Conservation (phyloP, 2,797 vertebrate species). For the Ambastaia sidthimunki region DNA sequence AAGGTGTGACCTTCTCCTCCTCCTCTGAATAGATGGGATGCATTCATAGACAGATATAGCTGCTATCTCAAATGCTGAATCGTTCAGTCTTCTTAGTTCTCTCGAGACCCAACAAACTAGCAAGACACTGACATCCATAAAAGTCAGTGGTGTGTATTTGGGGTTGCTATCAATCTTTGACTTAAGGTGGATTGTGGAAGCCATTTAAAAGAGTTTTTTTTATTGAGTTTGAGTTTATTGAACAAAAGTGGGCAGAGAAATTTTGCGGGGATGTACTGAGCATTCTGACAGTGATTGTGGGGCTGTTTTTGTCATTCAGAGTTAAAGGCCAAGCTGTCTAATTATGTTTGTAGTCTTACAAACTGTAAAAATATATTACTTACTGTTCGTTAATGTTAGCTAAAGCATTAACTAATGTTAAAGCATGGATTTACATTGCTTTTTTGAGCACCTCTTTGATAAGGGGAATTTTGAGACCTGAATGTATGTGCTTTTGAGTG, state of each 20-base stretch:
- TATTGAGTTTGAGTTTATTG: neutral
- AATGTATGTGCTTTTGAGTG: neutral
- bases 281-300: neutral
- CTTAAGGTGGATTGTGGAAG: neutral
- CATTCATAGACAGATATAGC: constrained; percentile 47
- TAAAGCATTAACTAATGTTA: no score
- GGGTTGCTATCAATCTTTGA: neutral
- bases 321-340: no score
- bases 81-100: constrained; percentile 47
- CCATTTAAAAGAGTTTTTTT: neutral
- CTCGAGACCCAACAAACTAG: neutral
- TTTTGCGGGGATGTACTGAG: neutral
- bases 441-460: neutral
- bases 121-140: neutral
- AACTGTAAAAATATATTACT: no score
- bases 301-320: neutral
- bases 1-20: constrained; percentile 50
- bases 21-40: constrained; percentile 42
- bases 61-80: constrained; percentile 42
- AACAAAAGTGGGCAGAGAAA: neutral
- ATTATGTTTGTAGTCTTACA: no score
- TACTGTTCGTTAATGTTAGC: no score
- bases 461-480: neutral
- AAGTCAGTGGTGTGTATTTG: neutral
- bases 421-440: no score